Percentiles rank a stretch among this genome's conserved stretches.
Conservation (phyloP, 2,888 invertebrate genomes). For the Agrochola litura region DNA sequence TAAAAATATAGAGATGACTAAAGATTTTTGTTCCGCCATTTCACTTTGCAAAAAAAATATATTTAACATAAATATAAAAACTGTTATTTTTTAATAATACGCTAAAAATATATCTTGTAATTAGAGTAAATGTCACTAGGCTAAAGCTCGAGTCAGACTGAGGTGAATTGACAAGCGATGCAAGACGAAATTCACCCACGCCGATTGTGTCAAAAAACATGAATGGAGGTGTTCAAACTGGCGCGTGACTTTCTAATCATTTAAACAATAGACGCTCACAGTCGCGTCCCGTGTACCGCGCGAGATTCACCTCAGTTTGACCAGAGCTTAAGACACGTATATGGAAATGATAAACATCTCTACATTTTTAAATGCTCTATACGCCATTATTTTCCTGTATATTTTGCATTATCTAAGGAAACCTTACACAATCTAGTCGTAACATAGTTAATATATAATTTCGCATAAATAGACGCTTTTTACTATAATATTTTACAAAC, state of each 20-base stretch:
- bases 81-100: not conserved
- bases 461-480: slow-evolving; percentile 57
- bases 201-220: not conserved
- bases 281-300: not conserved
- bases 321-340: not conserved
- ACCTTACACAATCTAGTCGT: slow-evolving; percentile 48
- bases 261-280: not conserved
- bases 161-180: not conserved
- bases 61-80: not conserved
- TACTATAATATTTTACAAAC: slow-evolving; percentile 51
- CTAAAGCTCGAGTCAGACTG: not conserved
- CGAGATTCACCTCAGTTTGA: not conserved
- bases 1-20: slow-evolving; percentile 9
- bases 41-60: not conserved
- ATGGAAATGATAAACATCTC: not conserved
- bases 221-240: not conserved
- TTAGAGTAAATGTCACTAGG: not conserved
- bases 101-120: not conserved
- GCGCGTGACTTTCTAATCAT: not conserved
- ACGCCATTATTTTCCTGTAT: not conserved
- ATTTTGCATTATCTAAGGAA: slow-evolving; percentile 20
- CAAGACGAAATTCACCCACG: not conserved
- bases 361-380: not conserved
- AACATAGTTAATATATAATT: slow-evolving; percentile 50
- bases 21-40: not conserved